These are phyloP conservation scores for Crotalus helleri DNA, from an alignment of 2,113 vertebrate genomes.

Conservation along the genomic window DNA sequence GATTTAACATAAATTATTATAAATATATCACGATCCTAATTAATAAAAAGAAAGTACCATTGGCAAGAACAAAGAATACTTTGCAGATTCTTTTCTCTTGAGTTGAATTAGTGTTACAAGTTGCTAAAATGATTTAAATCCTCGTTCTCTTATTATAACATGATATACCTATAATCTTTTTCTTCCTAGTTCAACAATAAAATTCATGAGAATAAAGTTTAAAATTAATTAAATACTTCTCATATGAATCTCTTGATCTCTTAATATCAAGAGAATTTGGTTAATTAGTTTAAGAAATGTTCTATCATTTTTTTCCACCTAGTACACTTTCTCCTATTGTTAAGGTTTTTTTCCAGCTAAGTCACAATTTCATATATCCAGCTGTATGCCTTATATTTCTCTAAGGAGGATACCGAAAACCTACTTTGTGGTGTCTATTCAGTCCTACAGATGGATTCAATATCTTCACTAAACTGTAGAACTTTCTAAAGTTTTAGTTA, in stretches of 20 bases:
- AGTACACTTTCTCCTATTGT: background rate
- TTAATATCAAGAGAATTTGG: background rate
- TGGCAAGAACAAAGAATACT: background rate
- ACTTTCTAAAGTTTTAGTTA: background rate
- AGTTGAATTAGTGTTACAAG: background rate
- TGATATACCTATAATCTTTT: background rate
- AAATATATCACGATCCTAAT: background rate
- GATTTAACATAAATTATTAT: background rate
- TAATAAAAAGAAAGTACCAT: background rate
- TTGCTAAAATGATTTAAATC: background rate
- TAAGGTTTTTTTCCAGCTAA: background rate
- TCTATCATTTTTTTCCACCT: background rate
- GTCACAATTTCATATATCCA: background rate
- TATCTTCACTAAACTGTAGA: background rate
- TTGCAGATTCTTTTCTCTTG: background rate
- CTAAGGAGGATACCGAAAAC: background rate
- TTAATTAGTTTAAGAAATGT: conserved; percentile 9
- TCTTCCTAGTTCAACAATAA: background rate
- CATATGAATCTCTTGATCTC: background rate
- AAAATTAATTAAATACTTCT: conserved; percentile 20
- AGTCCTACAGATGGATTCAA: background rate
- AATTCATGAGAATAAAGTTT: conserved; percentile 4
- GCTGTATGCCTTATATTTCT: background rate
- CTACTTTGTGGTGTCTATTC: background rate
- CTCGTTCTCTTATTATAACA: background rate